Evolutionary conservation across 2,113 vertebrate genomes (phyloP).

Genomic region (Microtus montanus): DNA sequence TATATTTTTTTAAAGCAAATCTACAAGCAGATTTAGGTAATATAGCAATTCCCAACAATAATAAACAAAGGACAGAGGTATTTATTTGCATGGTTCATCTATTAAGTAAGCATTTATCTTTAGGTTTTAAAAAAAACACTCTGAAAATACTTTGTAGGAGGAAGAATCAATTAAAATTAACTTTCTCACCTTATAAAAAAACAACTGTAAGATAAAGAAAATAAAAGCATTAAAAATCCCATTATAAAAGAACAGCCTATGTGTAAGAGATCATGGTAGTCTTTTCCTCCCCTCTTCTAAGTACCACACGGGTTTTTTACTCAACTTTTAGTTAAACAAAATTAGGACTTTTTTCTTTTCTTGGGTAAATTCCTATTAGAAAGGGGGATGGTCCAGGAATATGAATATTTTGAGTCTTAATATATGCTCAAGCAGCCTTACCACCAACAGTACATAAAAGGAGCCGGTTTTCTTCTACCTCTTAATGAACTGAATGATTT

Average conservation of each 20-base stretch:
- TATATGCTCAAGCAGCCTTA: neutral
- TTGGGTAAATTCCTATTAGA: slow-evolving; percentile 19
- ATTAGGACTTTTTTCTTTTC: neutral
- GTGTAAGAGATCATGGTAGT: neutral
- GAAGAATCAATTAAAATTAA: neutral
- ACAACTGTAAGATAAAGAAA: slow-evolving; percentile 22
- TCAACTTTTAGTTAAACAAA: slow-evolving; percentile 17
- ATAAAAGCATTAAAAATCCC: neutral
- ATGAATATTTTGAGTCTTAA: slow-evolving; percentile 6
- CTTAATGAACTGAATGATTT: neutral
- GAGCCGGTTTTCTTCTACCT: neutral
- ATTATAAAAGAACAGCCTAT: neutral
- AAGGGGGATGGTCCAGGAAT: neutral
- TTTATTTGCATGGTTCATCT: neutral
- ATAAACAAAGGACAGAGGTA: neutral
- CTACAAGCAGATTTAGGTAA: neutral
- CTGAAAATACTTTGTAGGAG: neutral
- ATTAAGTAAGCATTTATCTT: neutral
- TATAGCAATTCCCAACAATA: neutral
- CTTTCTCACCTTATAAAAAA: slow-evolving; percentile 30
- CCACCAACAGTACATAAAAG: neutral
- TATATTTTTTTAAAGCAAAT: neutral
- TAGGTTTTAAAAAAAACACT: slow-evolving; percentile 34
- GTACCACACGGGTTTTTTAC: too few species aligned
- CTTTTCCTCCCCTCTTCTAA: neutral